These are phyloP conservation scores for Osedax frankpressi DNA, from an alignment of 2,888 invertebrate species.

Conservation along the genomic window DNA sequence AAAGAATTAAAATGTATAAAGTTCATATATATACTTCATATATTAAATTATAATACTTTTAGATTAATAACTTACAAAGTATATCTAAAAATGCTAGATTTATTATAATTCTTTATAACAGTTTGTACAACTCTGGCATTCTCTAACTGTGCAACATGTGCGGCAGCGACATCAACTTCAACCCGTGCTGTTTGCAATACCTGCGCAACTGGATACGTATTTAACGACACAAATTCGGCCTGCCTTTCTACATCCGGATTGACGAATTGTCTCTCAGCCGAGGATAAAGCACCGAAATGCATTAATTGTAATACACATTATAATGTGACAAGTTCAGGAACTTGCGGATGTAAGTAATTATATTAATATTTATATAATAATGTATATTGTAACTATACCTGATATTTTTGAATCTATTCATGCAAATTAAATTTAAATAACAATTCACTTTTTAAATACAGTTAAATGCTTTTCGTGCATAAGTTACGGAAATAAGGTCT, in stretches of 20 bases:
- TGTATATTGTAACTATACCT: too few species aligned
- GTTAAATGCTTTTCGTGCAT: too few species aligned
- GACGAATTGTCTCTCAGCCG: not conserved
- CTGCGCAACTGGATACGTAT: not conserved
- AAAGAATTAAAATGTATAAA: not conserved
- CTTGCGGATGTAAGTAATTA: not conserved
- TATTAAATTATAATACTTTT: too few species aligned
- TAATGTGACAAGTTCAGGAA: not conserved
- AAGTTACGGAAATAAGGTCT: too few species aligned
- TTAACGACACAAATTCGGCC: not conserved
- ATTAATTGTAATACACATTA: not conserved
- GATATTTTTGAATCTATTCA: too few species aligned
- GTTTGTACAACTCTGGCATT: conserved; percentile 2
- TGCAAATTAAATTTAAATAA: too few species aligned
- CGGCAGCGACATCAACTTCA: not conserved
- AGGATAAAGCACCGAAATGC: not conserved
- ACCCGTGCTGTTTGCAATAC: not conserved
- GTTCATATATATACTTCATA: conserved; percentile 5
- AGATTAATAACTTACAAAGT: too few species aligned
- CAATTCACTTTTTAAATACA: too few species aligned
- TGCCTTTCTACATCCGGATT: not conserved
- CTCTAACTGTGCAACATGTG: not conserved
- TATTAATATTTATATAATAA: not conserved
- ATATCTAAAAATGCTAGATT: not conserved
- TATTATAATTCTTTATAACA: not conserved